Base-by-base conservation (phyloP, 2,113 vertebrate genomes). In the Montifringilla adamsi region DNA sequence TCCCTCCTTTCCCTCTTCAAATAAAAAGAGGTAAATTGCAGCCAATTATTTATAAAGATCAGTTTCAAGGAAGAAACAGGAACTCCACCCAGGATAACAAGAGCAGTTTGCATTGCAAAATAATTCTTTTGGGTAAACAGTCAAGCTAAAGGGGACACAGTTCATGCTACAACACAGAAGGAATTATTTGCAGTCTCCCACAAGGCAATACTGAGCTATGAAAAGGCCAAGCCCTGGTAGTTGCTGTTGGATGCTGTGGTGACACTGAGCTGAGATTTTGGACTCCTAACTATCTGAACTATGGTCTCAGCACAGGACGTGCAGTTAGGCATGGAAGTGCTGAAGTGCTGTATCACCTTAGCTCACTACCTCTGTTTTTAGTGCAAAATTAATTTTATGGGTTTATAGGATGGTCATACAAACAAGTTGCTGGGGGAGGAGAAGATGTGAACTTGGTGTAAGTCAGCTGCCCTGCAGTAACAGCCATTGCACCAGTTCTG, bases 1-100 rank as follows among this genome's bases (percentile, higher is more conserved):
- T 73, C 8, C 3, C 11, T 41, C 12, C 2, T 11, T 8, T 5
- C 11, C 1, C 2, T 10, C 9, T 6, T 15, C 3, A 17, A 70
- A 39, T n/a, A 35, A 46, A 76, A 37, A 44, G 22, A 62, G 5
- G 10, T 8, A 58, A 76, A 76, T 52, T 23, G 2, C 21, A 5
- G 15, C 13, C 33, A 77, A 7, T 66, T 66, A 69, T 44, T 77
- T 66, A 43, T 43, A 12, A 76, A 79, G 72, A 52, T 23, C 10
- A 64, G 3, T 33, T 75, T 67, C 76, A 47, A 37, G 15, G 14
- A 73, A 67, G 26, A 66, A 94, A 53, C 2, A 21, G 31, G 11
- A 52, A 30, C 46, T 86, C 49, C 35, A 88, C 15, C 27, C 50
- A 59, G 31, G 28, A 39, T 49, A 77, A 53, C 41, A 69, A 90